phyloP scores from a whole-genome alignment of 2,113 vertebrate genomes.

The Chamaetylas fuelleborni region DNA sequence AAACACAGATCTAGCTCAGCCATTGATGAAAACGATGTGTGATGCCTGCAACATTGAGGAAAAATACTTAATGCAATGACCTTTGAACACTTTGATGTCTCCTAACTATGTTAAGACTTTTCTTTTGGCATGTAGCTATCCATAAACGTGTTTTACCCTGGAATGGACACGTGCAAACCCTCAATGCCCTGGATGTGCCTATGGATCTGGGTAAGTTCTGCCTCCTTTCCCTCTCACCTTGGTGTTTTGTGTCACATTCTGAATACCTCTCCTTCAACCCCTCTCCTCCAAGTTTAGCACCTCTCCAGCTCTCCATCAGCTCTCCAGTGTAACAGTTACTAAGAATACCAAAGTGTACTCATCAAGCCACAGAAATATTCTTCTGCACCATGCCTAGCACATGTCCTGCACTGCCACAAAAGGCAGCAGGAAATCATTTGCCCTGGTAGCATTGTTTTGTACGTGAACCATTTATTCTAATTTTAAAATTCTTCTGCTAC shows the following conservation, averaged over 20 bases:
- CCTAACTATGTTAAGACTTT: background rate
- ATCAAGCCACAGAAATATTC: background rate
- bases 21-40: background rate
- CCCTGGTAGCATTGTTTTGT: constrained; percentile 7
- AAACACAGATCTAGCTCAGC: background rate
- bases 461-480: constrained; percentile 20
- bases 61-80: background rate
- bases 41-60: background rate
- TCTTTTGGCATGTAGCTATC: background rate
- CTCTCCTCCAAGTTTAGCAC: background rate
- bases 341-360: background rate
- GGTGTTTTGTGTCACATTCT: background rate
- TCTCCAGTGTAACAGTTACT: background rate
- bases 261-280: fast-evolving
- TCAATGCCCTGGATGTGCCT: background rate
- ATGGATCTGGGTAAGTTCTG: background rate
- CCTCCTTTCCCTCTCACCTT: background rate
- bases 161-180: background rate
- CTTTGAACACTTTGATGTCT: background rate
- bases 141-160: background rate
- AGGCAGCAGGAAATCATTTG: constrained; percentile 18
- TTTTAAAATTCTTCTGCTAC: constrained; percentile 48
- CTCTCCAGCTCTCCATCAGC: background rate
- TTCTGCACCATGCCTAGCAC: background rate
- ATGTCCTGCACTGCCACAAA: background rate